A percentile compares a stretch with the other conserved stretches of the same genome.
These are phyloP conservation scores for Formica exsecta DNA, from an alignment of 1,140 invertebrate species.

Conservation along the genomic window DNA sequence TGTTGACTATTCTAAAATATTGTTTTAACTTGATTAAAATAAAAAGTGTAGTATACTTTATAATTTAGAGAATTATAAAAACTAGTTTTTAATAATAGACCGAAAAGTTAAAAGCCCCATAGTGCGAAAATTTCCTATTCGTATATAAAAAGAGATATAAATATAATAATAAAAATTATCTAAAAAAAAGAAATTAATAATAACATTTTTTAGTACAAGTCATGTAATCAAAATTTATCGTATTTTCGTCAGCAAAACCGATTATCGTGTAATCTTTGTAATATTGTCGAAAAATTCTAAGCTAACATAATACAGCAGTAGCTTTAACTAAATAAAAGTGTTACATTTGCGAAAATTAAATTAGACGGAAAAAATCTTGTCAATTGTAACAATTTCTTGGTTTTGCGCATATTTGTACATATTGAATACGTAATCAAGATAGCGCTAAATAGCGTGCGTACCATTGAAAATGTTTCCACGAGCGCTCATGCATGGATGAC, in stretches of 20 bases:
- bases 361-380: conserved; percentile 7
- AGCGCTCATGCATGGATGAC: conserved; percentile 21
- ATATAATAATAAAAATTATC: background rate
- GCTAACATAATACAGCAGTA: background rate
- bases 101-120: background rate
- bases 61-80: background rate
- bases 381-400: background rate
- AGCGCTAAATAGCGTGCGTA: background rate
- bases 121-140: background rate
- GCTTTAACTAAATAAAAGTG: background rate
- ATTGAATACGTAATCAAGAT: background rate
- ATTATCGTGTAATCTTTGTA: background rate
- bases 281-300: background rate
- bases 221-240: background rate
- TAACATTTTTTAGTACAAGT: background rate
- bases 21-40: conserved; percentile 1
- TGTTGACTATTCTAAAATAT: background rate
- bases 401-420: background rate
- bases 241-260: background rate
- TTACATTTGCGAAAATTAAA: conserved; percentile 20
- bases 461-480: conserved; percentile 34
- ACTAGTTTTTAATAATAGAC: background rate
- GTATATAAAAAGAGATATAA: background rate
- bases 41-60: background rate
- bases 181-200: background rate